These are phyloP conservation scores for Epinephelus coioides DNA, from an alignment of 2,797 vertebrate genomes.

Conservation along the genomic window DNA sequence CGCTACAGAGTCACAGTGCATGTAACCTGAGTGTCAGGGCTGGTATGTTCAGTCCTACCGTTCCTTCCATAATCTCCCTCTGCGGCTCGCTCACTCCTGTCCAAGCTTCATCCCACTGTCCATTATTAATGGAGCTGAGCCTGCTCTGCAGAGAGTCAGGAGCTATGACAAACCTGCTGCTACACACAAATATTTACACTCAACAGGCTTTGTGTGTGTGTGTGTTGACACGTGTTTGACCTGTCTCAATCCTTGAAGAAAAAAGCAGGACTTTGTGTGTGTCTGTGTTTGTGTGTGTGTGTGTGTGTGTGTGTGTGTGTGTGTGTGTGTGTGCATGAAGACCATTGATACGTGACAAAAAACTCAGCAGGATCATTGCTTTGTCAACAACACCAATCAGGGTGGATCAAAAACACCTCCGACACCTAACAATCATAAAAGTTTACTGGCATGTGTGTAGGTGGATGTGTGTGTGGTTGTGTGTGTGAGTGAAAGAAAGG, in stretches of 20 bases:
- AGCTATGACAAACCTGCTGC: slow-evolving; percentile 42
- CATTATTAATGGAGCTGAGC: slow-evolving; percentile 41
- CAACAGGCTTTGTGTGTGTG: slow-evolving; percentile 24
- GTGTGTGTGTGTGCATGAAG: slow-evolving; percentile 9
- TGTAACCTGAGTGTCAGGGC: slow-evolving; percentile 44
- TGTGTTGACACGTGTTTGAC: slow-evolving; percentile 17
- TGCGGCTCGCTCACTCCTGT: slow-evolving; percentile 13
- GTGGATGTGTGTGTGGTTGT: slow-evolving; percentile 5
- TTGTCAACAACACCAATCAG: slow-evolving; percentile 64
- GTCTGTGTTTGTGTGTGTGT: no score
- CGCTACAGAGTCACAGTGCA: slow-evolving; percentile 10
- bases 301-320: neutral
- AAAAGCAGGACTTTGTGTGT: slow-evolving; percentile 18
- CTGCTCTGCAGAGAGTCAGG: slow-evolving; percentile 44
- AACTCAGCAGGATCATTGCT: slow-evolving; percentile 49
- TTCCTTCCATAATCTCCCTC: slow-evolving; percentile 45
- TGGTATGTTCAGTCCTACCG: slow-evolving; percentile 19
- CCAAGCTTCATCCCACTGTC: slow-evolving; percentile 28
- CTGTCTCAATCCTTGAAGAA: slow-evolving; percentile 19
- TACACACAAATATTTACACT: slow-evolving; percentile 64
- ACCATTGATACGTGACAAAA: slow-evolving; percentile 37
- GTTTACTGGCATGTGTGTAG: neutral
- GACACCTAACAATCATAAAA: slow-evolving; percentile 13
- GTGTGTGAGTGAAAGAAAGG: neutral
- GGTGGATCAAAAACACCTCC: slow-evolving; percentile 19